Percentiles rank a stretch among this genome's conserved stretches.
These are phyloP conservation scores for Siderastrea siderea DNA, from an alignment of 92 coral and sea anemone species.

Conservation along the genomic window DNA sequence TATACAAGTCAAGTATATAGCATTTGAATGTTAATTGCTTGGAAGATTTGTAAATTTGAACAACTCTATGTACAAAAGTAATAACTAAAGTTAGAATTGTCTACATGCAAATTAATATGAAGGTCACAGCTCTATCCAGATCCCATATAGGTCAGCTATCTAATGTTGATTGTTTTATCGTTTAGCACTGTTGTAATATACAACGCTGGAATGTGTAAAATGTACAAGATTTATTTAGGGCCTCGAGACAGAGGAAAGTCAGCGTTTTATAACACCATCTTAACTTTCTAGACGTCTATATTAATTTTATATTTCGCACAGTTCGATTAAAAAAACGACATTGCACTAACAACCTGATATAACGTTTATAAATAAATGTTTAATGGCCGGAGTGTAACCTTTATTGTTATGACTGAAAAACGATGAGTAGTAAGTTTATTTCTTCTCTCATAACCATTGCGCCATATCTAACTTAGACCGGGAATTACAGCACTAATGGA, in stretches of 20 bases:
- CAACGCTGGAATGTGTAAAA: constrained; percentile 1
- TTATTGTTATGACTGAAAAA: not conserved
- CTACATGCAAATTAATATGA: not conserved
- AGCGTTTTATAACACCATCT: not conserved
- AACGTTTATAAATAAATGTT: not conserved
- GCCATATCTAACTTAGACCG: not conserved
- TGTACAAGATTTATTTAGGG: not conserved
- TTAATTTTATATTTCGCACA: too few relatives aligned
- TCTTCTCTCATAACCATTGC: not conserved
- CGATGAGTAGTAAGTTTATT: not conserved
- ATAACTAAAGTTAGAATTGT: not conserved
- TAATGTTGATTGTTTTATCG: not conserved
- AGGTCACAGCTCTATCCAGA: not conserved
- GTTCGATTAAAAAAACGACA: not conserved
- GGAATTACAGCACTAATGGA: not conserved
- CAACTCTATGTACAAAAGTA: not conserved
- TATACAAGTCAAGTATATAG: too few relatives aligned
- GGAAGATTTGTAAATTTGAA: not conserved
- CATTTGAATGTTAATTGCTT: not conserved
- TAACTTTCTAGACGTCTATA: not conserved
- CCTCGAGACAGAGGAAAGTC: not conserved
- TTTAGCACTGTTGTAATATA: not conserved
- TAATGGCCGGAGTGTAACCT: not conserved
- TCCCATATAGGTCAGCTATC: not conserved
- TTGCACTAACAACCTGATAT: constrained; percentile 2